These are phyloP conservation scores for Tinamus major DNA, from an alignment of 2,797 vertebrate species.

Conservation along the genomic window DNA sequence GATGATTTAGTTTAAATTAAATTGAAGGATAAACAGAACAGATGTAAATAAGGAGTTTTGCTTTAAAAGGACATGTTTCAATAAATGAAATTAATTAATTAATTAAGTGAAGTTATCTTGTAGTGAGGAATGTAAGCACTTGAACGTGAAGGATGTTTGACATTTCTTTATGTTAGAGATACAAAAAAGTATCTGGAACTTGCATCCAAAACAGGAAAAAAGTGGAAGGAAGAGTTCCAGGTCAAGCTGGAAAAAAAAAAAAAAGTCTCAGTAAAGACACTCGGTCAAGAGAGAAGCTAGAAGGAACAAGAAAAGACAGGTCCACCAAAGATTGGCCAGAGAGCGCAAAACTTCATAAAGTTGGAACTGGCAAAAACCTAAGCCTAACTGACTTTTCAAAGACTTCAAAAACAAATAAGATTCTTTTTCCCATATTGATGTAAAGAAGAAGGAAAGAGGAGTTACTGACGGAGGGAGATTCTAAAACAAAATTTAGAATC, in stretches of 20 bases:
- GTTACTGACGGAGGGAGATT: background rate
- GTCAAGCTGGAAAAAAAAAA: background rate
- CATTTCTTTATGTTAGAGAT: background rate
- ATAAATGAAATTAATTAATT: constrained; percentile 47
- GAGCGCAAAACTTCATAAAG: background rate
- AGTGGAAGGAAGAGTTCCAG: background rate
- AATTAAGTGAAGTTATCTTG: constrained; percentile 10
- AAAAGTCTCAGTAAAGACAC: background rate
- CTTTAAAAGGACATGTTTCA: background rate
- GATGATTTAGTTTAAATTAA: constrained; percentile 23
- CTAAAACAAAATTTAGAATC: background rate
- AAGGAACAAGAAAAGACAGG: background rate
- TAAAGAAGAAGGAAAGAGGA: background rate
- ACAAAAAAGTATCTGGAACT: background rate
- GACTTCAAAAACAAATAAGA: background rate
- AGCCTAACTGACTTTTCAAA: background rate
- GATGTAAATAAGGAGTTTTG: background rate
- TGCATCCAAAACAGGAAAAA: background rate
- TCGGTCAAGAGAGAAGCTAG: background rate
- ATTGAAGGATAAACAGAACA: constrained; percentile 14
- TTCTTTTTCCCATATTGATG: background rate
- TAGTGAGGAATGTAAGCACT: background rate
- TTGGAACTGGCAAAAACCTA: background rate
- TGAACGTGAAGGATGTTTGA: background rate
- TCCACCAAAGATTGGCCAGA: background rate